Conservation (phyloP, 1,140 invertebrate genomes). For the Pseudachorutes palmiensis region DNA sequence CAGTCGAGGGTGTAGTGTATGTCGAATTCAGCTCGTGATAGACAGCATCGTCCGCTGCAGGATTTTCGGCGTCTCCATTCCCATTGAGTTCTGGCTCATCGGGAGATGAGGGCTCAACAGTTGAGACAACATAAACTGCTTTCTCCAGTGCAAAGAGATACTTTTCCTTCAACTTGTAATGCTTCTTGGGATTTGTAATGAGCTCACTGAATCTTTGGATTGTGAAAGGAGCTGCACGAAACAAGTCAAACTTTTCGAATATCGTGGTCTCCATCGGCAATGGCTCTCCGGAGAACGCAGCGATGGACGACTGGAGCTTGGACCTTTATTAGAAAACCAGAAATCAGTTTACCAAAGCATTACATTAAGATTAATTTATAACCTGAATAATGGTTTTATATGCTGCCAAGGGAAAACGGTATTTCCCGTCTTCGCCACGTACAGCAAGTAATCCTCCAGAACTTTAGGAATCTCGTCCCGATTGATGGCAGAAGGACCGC, state of each 20-base stretch:
- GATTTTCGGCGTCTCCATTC: neutral
- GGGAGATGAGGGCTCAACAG: conserved; percentile 61
- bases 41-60: neutral
- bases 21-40: too few species aligned
- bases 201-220: conserved; percentile 92
- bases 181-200: conserved; percentile 76
- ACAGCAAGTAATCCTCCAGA: conserved; percentile 79
- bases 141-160: conserved; percentile 91
- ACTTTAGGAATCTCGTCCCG: conserved; percentile 65
- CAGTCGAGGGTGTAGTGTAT: neutral
- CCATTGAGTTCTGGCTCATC: neutral
- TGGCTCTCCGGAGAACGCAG: conserved; percentile 27
- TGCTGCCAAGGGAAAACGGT: conserved; percentile 85
- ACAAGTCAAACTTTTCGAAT: conserved; percentile 41
- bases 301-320: conserved; percentile 31
- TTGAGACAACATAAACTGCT: conserved; percentile 88
- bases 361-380: neutral
- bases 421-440: conserved; percentile 87
- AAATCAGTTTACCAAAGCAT: neutral
- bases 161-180: conserved; percentile 92
- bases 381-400: conserved; percentile 68
- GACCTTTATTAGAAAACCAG: conserved; percentile 9
- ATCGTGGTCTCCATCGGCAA: conserved; percentile 27
- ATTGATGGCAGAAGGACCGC: conserved; percentile 8
- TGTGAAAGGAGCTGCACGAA: conserved; percentile 86